Base-by-base conservation (phyloP, 92 coral and sea anemone species). In the Paramuricea clavata region DNA sequence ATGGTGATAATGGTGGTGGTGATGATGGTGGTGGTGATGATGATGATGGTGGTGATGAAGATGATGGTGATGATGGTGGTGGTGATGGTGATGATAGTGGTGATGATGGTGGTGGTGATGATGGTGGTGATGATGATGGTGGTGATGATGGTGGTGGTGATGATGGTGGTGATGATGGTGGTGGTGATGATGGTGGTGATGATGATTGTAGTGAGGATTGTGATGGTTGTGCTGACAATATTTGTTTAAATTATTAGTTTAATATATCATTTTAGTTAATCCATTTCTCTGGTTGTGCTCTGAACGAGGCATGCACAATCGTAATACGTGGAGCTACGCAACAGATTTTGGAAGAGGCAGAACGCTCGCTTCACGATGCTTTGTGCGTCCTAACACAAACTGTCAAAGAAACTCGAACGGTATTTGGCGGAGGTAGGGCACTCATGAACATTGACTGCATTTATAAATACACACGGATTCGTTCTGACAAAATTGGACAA, bases 141-240 rank as follows among this genome's bases (percentile, higher is more conserved):
- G 77, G 6, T 71, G 47, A 13, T 31, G 16, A 9, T 71, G 47
- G 31, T 71, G 16, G 15, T 25, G 75, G 94, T 97, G 54, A 97
- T 97, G 98, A 94, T 97, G n/a, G n/a, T 69, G 99, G 99, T 1
- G 99, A 97, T 36, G 99, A 97, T 60, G 87, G 95, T 94, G 99
- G 94, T 4, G 3, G 56, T 83, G 27, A 5, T 44, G 31, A 67
- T 64, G 44, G 10, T 35, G 57, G 16, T 76, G 30, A 0, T 10
- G 52, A 36, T 71, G 47, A 36, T 33, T 4, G 8, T 36, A 36
- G 42, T 36, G 42, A 36, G 3, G 42, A 36, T 36, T 3, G 8
- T 36, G 8, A 36, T 36, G 42, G 42, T 36, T 3, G 42, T 36
- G 42, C 3, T 36, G 42, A n/a, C n/a, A n/a, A n/a, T n/a, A n/a